Conservation (phyloP, 2,888 invertebrate genomes). For the Venusia cambrica region DNA sequence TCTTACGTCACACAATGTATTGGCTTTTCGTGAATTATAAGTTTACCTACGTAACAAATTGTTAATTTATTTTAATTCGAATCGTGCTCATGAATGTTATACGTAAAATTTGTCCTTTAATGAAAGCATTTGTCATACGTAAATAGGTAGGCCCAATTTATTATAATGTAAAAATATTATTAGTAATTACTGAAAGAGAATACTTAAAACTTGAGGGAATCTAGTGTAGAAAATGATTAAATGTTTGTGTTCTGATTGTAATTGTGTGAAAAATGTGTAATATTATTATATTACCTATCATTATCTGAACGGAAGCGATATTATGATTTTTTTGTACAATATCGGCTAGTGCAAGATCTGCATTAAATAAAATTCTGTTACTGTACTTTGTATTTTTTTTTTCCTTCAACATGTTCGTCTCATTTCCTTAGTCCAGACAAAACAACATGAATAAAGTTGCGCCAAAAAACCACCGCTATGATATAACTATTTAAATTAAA, state of each 20-base stretch:
- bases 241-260: slow-evolving; percentile 78
- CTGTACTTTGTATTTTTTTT: slow-evolving; percentile 59
- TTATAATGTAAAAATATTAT: slow-evolving; percentile 73
- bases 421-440: not conserved
- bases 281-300: slow-evolving; percentile 65
- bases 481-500: not conserved
- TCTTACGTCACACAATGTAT: slow-evolving; percentile 49
- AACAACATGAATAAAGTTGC: too few relatives aligned
- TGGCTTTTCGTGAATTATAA: slow-evolving; percentile 47
- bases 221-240: slow-evolving; percentile 69
- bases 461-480: too few relatives aligned
- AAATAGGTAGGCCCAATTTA: slow-evolving; percentile 79
- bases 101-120: slow-evolving; percentile 69
- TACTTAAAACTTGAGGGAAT: slow-evolving; percentile 71
- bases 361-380: slow-evolving; percentile 81
- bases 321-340: slow-evolving; percentile 79
- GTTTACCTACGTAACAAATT: slow-evolving; percentile 47
- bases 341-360: slow-evolving; percentile 77
- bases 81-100: slow-evolving; percentile 70
- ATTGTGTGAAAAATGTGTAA: slow-evolving; percentile 75
- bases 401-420: slow-evolving; percentile 16
- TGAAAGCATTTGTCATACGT: slow-evolving; percentile 76
- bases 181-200: slow-evolving; percentile 67
- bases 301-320: slow-evolving; percentile 64
- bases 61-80: slow-evolving; percentile 65